A percentile compares a stretch with the other conserved stretches of the same genome.
Evolutionary conservation across 1,140 invertebrate species (phyloP).

Genomic region (Adoxophyes honmai): DNA sequence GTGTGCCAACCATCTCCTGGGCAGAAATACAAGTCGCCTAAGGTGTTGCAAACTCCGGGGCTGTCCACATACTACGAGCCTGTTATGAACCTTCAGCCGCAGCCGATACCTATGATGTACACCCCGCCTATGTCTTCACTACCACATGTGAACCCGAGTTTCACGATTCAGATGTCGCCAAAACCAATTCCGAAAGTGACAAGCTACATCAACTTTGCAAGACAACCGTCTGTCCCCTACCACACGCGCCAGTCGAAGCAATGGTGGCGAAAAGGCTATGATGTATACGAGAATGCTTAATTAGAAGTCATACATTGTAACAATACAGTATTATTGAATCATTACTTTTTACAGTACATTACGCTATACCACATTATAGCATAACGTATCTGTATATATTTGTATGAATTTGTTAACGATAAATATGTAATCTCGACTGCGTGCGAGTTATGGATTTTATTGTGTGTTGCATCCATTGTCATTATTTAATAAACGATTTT

Average conservation of each 20-base stretch:
- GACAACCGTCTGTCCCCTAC: background rate
- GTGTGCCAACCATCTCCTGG: conserved; percentile 79
- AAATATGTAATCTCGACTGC: too few species aligned
- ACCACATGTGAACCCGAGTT: background rate
- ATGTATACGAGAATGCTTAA: conserved; percentile 16
- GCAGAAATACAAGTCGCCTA: background rate
- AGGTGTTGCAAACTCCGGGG: conserved; percentile 6
- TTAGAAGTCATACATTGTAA: background rate
- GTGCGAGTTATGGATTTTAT: too few species aligned
- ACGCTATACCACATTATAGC: too few species aligned
- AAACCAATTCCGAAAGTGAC: conserved; percentile 14
- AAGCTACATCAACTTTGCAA: conserved; percentile 16
- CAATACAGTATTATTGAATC: too few species aligned
- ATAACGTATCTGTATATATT: too few species aligned
- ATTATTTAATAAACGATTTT: too few species aligned
- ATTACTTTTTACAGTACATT: too few species aligned
- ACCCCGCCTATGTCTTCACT: background rate
- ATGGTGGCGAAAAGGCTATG: conserved; percentile 15
- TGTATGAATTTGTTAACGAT: too few species aligned
- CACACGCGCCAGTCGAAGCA: background rate
- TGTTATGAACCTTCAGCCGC: background rate
- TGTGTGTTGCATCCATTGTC: too few species aligned
- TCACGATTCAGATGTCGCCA: background rate
- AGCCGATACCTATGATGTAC: background rate
- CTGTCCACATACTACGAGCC: background rate